phyloP scores from a whole-genome alignment of 2,113 vertebrate genomes.

The Lagopus muta region DNA sequence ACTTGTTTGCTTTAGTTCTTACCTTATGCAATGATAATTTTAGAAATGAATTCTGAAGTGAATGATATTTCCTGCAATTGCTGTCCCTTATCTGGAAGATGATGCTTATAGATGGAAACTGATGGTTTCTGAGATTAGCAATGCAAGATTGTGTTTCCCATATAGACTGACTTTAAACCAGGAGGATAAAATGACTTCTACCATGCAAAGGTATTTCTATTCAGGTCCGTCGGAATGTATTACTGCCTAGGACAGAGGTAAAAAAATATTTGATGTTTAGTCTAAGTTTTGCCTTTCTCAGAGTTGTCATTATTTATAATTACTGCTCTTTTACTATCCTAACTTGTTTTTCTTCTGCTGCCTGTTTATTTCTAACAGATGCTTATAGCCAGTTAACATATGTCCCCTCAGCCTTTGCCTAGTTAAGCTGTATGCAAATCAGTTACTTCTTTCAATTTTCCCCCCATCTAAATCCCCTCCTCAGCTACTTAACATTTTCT shows the following conservation, averaged over 20 bases:
- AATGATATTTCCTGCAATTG: neutral
- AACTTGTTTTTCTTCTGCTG: slow-evolving; percentile 32
- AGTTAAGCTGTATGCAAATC: neutral
- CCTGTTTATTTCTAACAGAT: slow-evolving; percentile 57
- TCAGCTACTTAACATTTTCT: slow-evolving; percentile 31
- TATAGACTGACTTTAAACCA: neutral
- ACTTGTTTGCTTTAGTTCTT: neutral
- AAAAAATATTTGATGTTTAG: slow-evolving; percentile 15
- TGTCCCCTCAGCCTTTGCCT: neutral
- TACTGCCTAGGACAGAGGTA: neutral
- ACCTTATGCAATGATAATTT: neutral
- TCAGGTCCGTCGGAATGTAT: neutral
- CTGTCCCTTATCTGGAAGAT: neutral
- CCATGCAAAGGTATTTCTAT: neutral
- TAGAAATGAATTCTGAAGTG: neutral
- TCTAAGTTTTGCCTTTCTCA: slow-evolving; percentile 16
- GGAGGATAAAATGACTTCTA: neutral
- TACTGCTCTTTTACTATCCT: neutral
- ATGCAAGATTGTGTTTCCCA: neutral
- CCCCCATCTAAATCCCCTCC: neutral
- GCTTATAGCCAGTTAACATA: slow-evolving; percentile 12
- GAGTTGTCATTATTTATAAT: slow-evolving; percentile 17
- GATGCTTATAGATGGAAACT: neutral
- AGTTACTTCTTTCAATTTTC: neutral
- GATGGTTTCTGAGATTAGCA: neutral